These are phyloP conservation scores for Silurus aristotelis DNA, from an alignment of 2,797 vertebrate species.

Conservation along the genomic window DNA sequence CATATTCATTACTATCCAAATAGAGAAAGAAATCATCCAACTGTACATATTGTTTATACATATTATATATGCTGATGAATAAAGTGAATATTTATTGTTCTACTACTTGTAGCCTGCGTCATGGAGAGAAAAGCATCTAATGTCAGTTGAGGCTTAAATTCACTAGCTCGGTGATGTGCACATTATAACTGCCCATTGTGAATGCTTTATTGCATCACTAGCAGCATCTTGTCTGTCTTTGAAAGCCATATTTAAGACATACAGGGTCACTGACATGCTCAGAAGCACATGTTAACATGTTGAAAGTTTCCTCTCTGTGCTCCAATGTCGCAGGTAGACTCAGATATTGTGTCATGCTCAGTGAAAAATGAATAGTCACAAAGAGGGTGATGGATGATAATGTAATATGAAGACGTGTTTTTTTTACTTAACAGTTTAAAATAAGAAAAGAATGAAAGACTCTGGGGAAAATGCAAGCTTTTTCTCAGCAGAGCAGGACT, in stretches of 20 bases:
- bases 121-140: neutral
- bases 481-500: constrained; percentile 24
- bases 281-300: constrained; percentile 21
- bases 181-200: constrained; percentile 3
- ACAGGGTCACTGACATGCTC: constrained; percentile 19
- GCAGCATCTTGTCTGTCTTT: constrained; percentile 16
- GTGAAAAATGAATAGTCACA: constrained; percentile 16
- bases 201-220: constrained; percentile 16
- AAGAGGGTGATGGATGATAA: constrained; percentile 24
- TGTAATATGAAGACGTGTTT: constrained; percentile 18
- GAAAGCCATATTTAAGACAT: constrained; percentile 13
- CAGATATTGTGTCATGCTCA: constrained; percentile 34
- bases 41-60: too few species aligned
- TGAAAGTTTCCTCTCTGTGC: constrained; percentile 30
- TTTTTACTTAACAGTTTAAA: constrained; percentile 18
- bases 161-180: neutral
- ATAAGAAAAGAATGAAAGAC: constrained; percentile 28
- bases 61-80: too few species aligned
- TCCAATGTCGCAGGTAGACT: constrained; percentile 24
- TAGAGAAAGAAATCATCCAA: too few species aligned
- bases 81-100: too few species aligned
- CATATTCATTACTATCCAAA: neutral
- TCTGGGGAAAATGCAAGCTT: neutral
- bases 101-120: too few species aligned
- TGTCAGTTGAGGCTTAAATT: neutral